Percentiles rank a stretch among this genome's conserved stretches.
Conservation (phyloP, 2,113 vertebrate species). For the Ceyx melanurus region DNA sequence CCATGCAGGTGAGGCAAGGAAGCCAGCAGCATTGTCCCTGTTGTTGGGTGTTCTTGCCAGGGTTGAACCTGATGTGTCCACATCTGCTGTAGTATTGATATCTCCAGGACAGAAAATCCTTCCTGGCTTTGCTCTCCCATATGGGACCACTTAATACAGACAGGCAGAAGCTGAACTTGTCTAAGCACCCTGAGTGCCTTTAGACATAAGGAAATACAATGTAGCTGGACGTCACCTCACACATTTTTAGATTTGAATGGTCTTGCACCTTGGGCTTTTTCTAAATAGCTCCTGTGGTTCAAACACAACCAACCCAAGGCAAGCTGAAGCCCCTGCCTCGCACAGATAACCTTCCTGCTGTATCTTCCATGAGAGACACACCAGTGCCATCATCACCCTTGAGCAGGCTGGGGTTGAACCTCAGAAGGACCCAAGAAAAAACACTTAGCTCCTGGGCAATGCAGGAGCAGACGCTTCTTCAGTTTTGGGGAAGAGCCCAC, state of each 20-base stretch:
- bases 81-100: neutral
- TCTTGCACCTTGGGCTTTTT: neutral
- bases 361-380: neutral
- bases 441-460: neutral
- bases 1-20: neutral
- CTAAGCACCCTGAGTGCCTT: neutral
- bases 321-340: neutral
- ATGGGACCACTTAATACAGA: neutral
- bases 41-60: neutral
- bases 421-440: neutral
- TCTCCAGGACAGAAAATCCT: neutral
- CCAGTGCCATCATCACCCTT: neutral
- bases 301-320: neutral
- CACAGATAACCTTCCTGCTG: neutral
- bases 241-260: neutral
- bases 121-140: neutral
- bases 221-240: neutral
- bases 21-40: neutral
- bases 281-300: neutral
- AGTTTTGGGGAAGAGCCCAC: neutral
- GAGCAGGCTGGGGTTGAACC: neutral
- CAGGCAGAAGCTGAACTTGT: neutral
- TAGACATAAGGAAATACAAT: neutral
- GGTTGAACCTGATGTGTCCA: rapidly evolving
- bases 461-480: rapidly evolving